Percentiles rank a stretch among this genome's conserved stretches.
These are phyloP conservation scores for Aspidiotus destructor DNA, from an alignment of 2,888 invertebrate species.

Conservation along the genomic window DNA sequence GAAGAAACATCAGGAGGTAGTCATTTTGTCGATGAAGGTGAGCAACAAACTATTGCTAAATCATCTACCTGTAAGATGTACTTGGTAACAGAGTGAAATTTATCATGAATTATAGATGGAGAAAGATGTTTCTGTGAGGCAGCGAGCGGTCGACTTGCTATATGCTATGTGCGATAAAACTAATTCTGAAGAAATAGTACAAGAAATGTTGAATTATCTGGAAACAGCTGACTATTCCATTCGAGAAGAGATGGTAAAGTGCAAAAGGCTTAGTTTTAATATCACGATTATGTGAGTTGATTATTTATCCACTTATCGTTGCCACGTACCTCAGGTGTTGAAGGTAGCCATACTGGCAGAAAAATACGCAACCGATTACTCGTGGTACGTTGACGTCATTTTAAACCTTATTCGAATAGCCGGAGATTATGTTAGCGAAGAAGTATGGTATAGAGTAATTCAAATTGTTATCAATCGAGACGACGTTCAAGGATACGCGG, in stretches of 20 bases:
- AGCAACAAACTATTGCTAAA: background rate
- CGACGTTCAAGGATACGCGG: constrained; percentile 99
- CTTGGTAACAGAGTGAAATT: constrained; percentile 9
- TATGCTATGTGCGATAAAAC: constrained; percentile 99
- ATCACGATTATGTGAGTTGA: too few relatives aligned
- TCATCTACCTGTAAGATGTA: background rate
- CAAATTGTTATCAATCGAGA: constrained; percentile 99
- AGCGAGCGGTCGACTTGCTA: constrained; percentile 92
- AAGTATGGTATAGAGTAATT: constrained; percentile 99
- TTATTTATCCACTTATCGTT: too few relatives aligned
- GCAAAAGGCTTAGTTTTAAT: background rate
- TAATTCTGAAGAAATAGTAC: constrained; percentile 98
- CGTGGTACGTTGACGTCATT: constrained; percentile 98
- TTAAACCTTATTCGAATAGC: constrained; percentile 97
- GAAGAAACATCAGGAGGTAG: constrained; percentile 99
- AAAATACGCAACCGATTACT: constrained; percentile 98
- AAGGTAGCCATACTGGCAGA: constrained; percentile 99
- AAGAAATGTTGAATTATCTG: constrained; percentile 97
- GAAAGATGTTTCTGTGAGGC: constrained; percentile 94
- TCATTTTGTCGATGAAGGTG: constrained; percentile 92
- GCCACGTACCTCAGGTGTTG: constrained; percentile 50
- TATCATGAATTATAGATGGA: constrained; percentile 59
- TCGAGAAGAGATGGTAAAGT: constrained; percentile 88
- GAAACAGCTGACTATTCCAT: constrained; percentile 99
- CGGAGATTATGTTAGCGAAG: constrained; percentile 98